phyloP scores from a whole-genome alignment of 2,888 invertebrate species.

The Leucophenga montana region DNA sequence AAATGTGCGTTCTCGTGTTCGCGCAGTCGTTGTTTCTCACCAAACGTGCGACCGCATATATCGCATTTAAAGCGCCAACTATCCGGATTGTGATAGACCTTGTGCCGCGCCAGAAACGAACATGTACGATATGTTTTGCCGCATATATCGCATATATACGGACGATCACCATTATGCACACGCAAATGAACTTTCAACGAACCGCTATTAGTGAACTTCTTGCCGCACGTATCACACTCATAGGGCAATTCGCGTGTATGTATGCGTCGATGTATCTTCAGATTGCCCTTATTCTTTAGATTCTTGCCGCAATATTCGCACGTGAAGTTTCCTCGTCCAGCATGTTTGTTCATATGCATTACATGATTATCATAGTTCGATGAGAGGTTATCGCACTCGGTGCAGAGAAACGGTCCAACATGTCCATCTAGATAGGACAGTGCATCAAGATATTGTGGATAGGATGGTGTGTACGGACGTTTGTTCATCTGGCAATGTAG shows the following conservation, averaged over 20 bases:
- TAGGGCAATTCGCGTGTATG: not conserved
- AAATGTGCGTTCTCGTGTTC: conserved; percentile 3
- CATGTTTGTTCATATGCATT: not conserved
- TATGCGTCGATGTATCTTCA: not conserved
- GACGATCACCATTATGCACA: conserved; percentile 4
- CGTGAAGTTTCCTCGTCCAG: not conserved
- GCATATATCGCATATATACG: conserved; percentile 8
- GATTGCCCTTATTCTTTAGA: not conserved
- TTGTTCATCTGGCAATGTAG: not conserved
- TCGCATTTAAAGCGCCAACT: not conserved
- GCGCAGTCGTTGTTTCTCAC: not conserved
- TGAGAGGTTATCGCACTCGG: not conserved
- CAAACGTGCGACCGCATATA: not conserved
- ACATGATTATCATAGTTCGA: not conserved
- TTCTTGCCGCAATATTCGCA: not conserved
- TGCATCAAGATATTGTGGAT: not conserved
- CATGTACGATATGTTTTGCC: not conserved
- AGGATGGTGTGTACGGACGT: not conserved
- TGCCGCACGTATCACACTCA: not conserved
- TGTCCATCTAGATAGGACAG: not conserved
- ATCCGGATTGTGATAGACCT: not conserved
- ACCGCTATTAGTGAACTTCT: not conserved
- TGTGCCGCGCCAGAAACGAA: not conserved
- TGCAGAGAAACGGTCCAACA: not conserved
- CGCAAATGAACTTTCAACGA: not conserved